phyloP scores from a whole-genome alignment of 2,797 vertebrate species.

The Centropyge bicolor region DNA sequence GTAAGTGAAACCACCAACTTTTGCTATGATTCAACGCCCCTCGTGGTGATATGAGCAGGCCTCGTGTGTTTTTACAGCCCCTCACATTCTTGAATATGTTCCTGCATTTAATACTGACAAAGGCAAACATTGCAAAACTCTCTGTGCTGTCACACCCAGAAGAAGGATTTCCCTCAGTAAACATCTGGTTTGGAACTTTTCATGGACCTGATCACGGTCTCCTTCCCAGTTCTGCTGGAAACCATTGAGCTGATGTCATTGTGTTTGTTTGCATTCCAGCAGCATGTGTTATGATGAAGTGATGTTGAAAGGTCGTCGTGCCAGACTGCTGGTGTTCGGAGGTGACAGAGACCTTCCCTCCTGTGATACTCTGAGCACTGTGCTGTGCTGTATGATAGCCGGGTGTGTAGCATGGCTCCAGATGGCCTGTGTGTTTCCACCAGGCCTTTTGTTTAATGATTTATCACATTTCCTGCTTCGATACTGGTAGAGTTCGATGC shows the following conservation, averaged over 20 bases:
- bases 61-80: neutral
- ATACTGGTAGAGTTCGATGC: constrained; percentile 57
- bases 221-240: constrained; percentile 38
- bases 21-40: neutral
- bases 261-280: constrained; percentile 61
- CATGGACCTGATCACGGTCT: constrained; percentile 10
- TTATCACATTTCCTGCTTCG: constrained; percentile 73
- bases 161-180: constrained; percentile 17
- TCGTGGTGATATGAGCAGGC: constrained; percentile 14
- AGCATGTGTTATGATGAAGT: constrained; percentile 53
- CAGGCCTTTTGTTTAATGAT: constrained; percentile 64
- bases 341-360: constrained; percentile 22
- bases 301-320: constrained; percentile 25
- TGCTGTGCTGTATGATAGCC: constrained; percentile 51
- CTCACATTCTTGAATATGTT: constrained; percentile 6
- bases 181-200: constrained; percentile 8
- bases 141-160: neutral
- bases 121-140: neutral
- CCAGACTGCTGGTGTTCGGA: constrained; percentile 32
- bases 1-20: neutral
- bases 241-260: constrained; percentile 39
- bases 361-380: constrained; percentile 35
- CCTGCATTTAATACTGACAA: neutral
- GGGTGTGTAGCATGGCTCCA: constrained; percentile 58
- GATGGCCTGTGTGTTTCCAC: constrained; percentile 59